These are phyloP conservation scores for Drosophila melanica DNA, from an alignment of 1,140 invertebrate genomes.

Conservation along the genomic window DNA sequence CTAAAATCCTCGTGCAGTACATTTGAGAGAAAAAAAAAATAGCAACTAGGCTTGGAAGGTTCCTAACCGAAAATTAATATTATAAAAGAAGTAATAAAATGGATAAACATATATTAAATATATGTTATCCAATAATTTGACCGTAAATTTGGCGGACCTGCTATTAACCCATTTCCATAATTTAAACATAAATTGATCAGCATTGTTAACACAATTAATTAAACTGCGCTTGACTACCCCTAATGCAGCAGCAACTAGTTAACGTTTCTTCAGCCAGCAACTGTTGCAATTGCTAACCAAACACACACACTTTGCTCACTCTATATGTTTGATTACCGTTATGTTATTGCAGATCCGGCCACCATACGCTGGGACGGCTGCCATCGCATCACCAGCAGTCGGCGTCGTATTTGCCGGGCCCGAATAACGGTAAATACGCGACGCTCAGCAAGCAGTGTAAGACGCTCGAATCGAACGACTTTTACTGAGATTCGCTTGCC, in stretches of 20 bases:
- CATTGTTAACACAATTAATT: background rate
- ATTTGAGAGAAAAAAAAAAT: too few relatives aligned
- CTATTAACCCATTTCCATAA: too few relatives aligned
- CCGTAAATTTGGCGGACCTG: too few relatives aligned
- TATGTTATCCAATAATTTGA: background rate
- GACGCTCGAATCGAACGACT: constrained; percentile 96
- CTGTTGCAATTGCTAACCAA: constrained; percentile 10
- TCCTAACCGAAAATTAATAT: too few relatives aligned
- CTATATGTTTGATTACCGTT: constrained; percentile 1
- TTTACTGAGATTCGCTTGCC: constrained; percentile 93
- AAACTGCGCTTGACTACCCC: constrained; percentile 12
- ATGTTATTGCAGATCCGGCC: constrained; percentile 67
- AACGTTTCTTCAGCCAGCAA: constrained; percentile 9
- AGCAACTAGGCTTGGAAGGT: too few relatives aligned
- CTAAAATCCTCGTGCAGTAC: too few relatives aligned
- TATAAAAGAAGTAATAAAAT: too few relatives aligned
- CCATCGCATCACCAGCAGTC: constrained; percentile 84
- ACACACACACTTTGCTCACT: background rate
- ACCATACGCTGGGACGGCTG: constrained; percentile 85
- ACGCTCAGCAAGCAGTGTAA: constrained; percentile 97
- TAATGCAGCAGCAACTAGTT: constrained; percentile 23
- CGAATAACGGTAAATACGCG: constrained; percentile 92
- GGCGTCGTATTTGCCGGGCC: constrained; percentile 83
- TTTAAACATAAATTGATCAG: background rate
- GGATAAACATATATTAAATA: background rate